These are phyloP conservation scores for Papilio polyxenes DNA, from an alignment of 1,140 invertebrate species.

Conservation along the genomic window DNA sequence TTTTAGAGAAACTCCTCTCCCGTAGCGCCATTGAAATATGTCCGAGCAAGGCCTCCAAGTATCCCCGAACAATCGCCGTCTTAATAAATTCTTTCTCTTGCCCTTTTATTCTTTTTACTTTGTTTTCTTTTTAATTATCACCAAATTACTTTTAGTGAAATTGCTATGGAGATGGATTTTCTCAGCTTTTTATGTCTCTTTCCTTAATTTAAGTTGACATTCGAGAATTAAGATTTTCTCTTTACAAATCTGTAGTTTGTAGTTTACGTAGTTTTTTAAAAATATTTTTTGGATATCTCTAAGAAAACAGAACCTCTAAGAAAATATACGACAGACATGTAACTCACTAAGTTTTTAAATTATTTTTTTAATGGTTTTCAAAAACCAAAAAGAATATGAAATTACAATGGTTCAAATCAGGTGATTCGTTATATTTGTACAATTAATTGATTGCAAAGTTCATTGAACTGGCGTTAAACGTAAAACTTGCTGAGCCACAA, in stretches of 20 bases:
- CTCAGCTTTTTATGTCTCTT: background rate
- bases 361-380: no score
- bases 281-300: no score
- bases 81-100: constrained; percentile 6
- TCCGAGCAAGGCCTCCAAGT: background rate
- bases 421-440: background rate
- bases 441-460: background rate
- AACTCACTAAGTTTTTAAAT: no score
- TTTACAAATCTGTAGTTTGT: no score
- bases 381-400: no score
- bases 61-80: background rate
- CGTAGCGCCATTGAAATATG: background rate
- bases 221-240: background rate
- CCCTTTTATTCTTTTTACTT: background rate
- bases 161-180: background rate
- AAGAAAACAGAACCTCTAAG: no score
- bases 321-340: no score
- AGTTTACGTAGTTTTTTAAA: no score
- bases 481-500: background rate
- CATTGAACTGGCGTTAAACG: background rate
- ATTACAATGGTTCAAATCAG: background rate
- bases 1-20: background rate
- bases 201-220: background rate
- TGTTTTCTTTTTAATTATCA: constrained; percentile 22
- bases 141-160: background rate